phyloP scores from a whole-genome alignment of 2,888 invertebrate species.

The Danaus chrysippus region DNA sequence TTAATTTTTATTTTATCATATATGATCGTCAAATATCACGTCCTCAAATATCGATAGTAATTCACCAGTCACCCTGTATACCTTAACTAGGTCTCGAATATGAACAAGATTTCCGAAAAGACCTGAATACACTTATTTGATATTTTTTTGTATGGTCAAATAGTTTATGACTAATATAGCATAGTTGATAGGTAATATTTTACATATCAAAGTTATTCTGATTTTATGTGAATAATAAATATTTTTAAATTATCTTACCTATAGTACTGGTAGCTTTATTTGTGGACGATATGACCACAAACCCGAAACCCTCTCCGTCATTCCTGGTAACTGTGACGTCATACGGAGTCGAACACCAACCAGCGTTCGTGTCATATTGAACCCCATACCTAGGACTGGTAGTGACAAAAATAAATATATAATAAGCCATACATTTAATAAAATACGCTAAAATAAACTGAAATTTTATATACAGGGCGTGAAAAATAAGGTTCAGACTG shows the following conservation, averaged over 20 bases:
- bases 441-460: constrained; percentile 17
- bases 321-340: constrained; percentile 94
- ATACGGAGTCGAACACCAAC: constrained; percentile 84
- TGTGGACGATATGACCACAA: constrained; percentile 98
- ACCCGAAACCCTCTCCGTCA: constrained; percentile 98
- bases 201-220: too few relatives aligned
- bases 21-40: too few relatives aligned
- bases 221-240: background rate
- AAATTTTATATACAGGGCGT: background rate
- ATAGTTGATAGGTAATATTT: too few relatives aligned
- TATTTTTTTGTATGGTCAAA: too few relatives aligned
- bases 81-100: too few relatives aligned
- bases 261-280: constrained; percentile 90
- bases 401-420: constrained; percentile 24
- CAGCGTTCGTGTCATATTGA: constrained; percentile 56
- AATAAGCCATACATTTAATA: constrained; percentile 15
- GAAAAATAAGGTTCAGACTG: too few relatives aligned
- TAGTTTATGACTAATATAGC: too few relatives aligned
- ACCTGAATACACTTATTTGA: constrained; percentile 6
- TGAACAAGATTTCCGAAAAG: background rate
- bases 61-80: too few relatives aligned
- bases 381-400: constrained; percentile 63
- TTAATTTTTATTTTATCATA: too few relatives aligned
- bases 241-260: constrained; percentile 70
- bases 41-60: too few relatives aligned